Percentiles rank a stretch among this genome's conserved stretches.
Evolutionary conservation across 2,888 invertebrate genomes (phyloP).

Genomic region (Herminia tarsipennalis): DNA sequence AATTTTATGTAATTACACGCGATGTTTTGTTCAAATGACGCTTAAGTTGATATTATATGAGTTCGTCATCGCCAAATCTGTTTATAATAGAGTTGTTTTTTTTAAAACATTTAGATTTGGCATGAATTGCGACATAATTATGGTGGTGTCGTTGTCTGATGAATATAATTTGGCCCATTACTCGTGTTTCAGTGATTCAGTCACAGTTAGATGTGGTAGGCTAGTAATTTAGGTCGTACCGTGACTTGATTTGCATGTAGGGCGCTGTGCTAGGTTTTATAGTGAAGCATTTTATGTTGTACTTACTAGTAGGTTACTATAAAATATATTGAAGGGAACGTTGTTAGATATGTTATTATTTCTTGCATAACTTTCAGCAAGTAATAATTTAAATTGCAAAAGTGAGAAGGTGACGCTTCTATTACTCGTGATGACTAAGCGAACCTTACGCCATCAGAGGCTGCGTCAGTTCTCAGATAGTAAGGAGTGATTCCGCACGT

Average conservation of each 20-base stretch:
- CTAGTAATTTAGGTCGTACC: conserved; percentile 75
- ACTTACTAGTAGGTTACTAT: neutral
- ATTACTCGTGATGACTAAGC: conserved; percentile 69
- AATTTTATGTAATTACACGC: conserved; percentile 56
- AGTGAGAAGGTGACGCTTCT: conserved; percentile 58
- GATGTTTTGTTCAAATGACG: conserved; percentile 53
- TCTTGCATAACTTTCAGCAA: conserved; percentile 18
- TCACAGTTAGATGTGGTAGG: conserved; percentile 60
- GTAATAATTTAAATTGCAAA: conserved; percentile 61
- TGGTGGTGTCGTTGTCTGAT: conserved; percentile 64
- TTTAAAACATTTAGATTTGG: conserved; percentile 59
- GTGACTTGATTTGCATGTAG: conserved; percentile 82
- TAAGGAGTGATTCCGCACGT: conserved; percentile 75
- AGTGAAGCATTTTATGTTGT: conserved; percentile 61
- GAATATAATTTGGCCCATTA: conserved; percentile 73
- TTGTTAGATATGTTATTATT: neutral
- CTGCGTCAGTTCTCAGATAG: conserved; percentile 57
- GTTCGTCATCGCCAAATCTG: conserved; percentile 72
- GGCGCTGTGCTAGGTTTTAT: conserved; percentile 58
- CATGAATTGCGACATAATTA: conserved; percentile 71
- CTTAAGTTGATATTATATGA: conserved; percentile 57
- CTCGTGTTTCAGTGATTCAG: conserved; percentile 60
- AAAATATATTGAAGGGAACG: neutral
- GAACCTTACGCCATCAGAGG: conserved; percentile 52
- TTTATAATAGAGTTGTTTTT: conserved; percentile 77